Evolutionary conservation across 1,140 invertebrate genomes (phyloP).

Genomic region (Maniola jurtina): DNA sequence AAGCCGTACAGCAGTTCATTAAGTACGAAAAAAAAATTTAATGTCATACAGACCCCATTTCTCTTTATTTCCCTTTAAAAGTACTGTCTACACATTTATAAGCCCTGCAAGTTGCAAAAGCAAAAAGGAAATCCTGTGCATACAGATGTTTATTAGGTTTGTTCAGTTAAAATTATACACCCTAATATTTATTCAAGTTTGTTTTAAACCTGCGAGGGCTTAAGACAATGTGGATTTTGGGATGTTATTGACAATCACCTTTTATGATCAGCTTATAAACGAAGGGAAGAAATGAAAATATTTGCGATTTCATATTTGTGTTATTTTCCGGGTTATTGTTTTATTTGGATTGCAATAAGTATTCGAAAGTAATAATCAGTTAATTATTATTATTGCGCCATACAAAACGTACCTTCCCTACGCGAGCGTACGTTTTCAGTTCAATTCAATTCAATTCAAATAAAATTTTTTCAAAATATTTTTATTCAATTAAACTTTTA

Average conservation of each 20-base stretch:
- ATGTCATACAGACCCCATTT: not conserved
- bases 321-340: not conserved
- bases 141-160: constrained; percentile 55
- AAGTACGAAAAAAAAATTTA: too few relatives aligned
- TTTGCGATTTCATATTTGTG: constrained; percentile 8
- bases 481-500: too few relatives aligned
- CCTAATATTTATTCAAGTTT: constrained; percentile 46
- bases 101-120: constrained; percentile 19
- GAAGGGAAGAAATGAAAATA: constrained; percentile 22
- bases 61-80: not conserved
- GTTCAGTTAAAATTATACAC: constrained; percentile 46
- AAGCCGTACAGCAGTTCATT: too few relatives aligned
- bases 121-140: constrained; percentile 43
- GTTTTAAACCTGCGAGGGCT: constrained; percentile 26
- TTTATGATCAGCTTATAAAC: constrained; percentile 27
- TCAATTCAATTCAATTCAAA: too few relatives aligned
- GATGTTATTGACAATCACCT: constrained; percentile 23
- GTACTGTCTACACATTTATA: constrained; percentile 7
- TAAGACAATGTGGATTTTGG: constrained; percentile 13
- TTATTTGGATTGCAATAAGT: not conserved
- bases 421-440: too few relatives aligned
- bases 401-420: too few relatives aligned
- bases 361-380: not conserved
- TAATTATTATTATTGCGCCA: too few relatives aligned
- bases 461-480: too few relatives aligned